These are phyloP conservation scores for Empidonax alnorum DNA, from an alignment of 2,113 vertebrate genomes.

Conservation along the genomic window DNA sequence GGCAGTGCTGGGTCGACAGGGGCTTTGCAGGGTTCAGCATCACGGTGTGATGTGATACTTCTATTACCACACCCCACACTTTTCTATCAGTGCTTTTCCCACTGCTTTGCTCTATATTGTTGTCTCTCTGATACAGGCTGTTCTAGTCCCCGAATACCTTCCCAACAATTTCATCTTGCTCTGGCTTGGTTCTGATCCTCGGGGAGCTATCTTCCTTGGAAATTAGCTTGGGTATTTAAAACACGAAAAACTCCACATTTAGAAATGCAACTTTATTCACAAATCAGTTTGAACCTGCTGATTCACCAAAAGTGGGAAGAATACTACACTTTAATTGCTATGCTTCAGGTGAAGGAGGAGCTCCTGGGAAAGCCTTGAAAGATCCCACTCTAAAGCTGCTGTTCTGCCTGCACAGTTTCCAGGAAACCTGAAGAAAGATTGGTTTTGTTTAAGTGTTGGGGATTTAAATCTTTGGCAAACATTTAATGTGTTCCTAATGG, in stretches of 20 bases:
- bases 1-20: not conserved
- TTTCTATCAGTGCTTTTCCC: not conserved
- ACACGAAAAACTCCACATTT: not conserved
- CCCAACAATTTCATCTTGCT: not conserved
- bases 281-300: not conserved
- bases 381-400: not conserved
- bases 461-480: not conserved
- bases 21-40: not conserved
- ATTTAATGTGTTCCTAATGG: constrained; percentile 9
- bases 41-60: not conserved
- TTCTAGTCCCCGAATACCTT: not conserved
- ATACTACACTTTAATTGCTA: not conserved
- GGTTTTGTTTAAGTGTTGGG: not conserved
- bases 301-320: not conserved
- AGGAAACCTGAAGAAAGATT: not conserved
- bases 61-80: not conserved
- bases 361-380: not conserved
- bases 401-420: not conserved
- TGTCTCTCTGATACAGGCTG: not conserved
- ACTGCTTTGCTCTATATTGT: rapidly evolving
- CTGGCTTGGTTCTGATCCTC: not conserved
- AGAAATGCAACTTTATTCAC: not conserved
- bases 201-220: not conserved
- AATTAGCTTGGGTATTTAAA: not conserved
- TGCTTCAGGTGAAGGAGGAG: not conserved